Evolutionary conservation across 1,140 invertebrate species (phyloP), one percentile per base, ranked within the genome.

Genomic region (Drosophila setifemur): DNA sequence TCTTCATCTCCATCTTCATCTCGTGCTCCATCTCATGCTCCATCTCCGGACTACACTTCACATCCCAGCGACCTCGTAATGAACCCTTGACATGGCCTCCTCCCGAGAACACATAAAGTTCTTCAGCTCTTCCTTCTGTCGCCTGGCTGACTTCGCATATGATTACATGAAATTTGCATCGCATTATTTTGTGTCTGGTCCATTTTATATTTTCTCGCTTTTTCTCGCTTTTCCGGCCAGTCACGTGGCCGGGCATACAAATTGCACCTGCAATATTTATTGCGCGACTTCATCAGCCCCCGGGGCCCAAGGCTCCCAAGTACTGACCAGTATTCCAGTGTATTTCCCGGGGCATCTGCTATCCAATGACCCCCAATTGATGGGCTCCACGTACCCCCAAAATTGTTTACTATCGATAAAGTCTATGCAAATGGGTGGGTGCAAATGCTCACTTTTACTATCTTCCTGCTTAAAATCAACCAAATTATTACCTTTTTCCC

Each of bases 151-250:
- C 70, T 83, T 85, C 85, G 78, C 78, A 83, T 83, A 85, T 85
- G 79, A 83, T 83, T 83, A 83, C 74, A 83, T 50, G 58, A 83
- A 85, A 83, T 83, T 83, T 83, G 63, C 78, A 83, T 83, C 58
- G 55, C 78, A 83, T 85, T 83, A 83, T 79, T 79, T 85, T 54
- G 52, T 64, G 73, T 66, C 73, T 81, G 70, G 25, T 37, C 26
- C 44, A 28, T 53, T 23, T 43, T 25, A 19, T 2, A 28, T 53
- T 23, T 43, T 25, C 40, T 2, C 8, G n/a, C 29, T 28, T n/a
- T 39, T 12, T 19, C 29, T n/a, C n/a, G n/a, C n/a, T n/a, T n/a
- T n/a, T n/a, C n/a, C n/a, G 23, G 16, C 47, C 35, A 31, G 61
- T 64, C 61, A 83, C 79, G 79, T 83, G 71, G 69, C 64, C 8